Percentiles rank a stretch among this genome's conserved stretches.
Evolutionary conservation across 2,113 vertebrate genomes (phyloP).

Genomic region (Camelus bactrianus): DNA sequence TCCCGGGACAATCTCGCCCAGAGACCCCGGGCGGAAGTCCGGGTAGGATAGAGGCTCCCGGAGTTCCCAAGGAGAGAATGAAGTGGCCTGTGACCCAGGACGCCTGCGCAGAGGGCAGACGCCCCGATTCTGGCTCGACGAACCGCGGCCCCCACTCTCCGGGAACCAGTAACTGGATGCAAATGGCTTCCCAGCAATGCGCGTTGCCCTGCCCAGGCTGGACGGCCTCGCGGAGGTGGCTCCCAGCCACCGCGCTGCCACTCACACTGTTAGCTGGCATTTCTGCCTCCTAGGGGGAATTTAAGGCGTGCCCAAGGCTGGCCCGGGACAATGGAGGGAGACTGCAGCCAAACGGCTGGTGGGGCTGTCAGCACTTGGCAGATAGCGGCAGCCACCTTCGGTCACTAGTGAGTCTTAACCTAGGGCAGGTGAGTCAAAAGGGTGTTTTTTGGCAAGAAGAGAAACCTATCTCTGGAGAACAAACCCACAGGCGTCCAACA

Average conservation of each 20-base stretch:
- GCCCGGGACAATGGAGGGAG: not conserved
- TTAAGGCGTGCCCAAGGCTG: not conserved
- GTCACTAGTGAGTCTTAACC: not conserved
- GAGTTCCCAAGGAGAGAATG: not conserved
- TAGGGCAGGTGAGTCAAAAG: not conserved
- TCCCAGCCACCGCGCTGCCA: not conserved
- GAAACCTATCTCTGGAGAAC: not conserved
- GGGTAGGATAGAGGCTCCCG: no score
- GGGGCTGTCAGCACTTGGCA: not conserved
- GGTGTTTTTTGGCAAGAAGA: not conserved
- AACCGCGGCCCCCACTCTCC: not conserved
- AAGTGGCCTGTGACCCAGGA: rapidly evolving
- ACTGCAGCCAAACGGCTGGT: not conserved
- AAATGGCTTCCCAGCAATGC: not conserved
- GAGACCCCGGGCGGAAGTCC: not conserved
- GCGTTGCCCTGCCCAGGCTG: not conserved
- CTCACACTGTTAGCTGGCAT: not conserved
- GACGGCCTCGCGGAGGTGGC: not conserved
- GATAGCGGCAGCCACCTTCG: not conserved
- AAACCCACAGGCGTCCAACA: not conserved
- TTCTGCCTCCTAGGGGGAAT: not conserved
- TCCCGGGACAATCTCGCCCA: not conserved
- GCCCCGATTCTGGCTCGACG: rapidly evolving
- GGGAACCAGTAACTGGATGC: not conserved
- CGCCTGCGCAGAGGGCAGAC: not conserved